Evolutionary conservation across 64 coral and sea anemone genomes (phyloP).

Genomic region (Montipora capricornis): DNA sequence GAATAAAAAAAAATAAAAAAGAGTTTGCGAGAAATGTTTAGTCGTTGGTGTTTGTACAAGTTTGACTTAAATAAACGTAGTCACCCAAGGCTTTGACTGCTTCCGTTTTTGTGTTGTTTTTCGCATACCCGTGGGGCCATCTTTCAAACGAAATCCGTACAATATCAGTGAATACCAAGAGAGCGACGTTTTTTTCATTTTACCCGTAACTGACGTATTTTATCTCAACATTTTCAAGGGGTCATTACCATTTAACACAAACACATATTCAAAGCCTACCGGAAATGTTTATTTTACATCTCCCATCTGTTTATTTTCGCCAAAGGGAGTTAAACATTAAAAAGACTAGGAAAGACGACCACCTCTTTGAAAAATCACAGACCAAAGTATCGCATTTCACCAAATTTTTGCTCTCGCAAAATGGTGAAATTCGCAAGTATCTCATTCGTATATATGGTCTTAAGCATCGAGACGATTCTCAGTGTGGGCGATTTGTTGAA

Average conservation of each 20-base stretch:
- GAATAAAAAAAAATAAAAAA: too few species aligned
- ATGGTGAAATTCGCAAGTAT: constrained; percentile 1
- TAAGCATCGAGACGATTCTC: background rate
- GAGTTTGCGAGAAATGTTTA: too few species aligned
- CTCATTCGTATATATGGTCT: background rate
- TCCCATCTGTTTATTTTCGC: constrained; percentile 1
- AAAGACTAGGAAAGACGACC: background rate
- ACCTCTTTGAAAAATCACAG: background rate
- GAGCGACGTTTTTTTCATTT: too few species aligned
- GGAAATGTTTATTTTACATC: constrained; percentile 28
- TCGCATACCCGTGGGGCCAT: too few species aligned
- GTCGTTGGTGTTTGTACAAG: too few species aligned
- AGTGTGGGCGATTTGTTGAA: background rate
- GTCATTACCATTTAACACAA: background rate
- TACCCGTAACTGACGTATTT: too few species aligned
- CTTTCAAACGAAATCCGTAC: too few species aligned
- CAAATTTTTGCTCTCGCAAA: background rate
- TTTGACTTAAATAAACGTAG: too few species aligned
- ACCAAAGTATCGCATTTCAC: constrained; percentile 13
- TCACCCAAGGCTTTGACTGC: too few species aligned
- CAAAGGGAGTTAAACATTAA: constrained; percentile 29
- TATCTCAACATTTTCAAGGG: too few species aligned
- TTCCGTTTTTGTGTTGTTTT: too few species aligned
- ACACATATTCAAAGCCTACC: background rate
- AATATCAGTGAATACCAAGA: too few species aligned